Evolutionary conservation across 2,888 invertebrate genomes (phyloP).

Genomic region (Apoda limacodes): DNA sequence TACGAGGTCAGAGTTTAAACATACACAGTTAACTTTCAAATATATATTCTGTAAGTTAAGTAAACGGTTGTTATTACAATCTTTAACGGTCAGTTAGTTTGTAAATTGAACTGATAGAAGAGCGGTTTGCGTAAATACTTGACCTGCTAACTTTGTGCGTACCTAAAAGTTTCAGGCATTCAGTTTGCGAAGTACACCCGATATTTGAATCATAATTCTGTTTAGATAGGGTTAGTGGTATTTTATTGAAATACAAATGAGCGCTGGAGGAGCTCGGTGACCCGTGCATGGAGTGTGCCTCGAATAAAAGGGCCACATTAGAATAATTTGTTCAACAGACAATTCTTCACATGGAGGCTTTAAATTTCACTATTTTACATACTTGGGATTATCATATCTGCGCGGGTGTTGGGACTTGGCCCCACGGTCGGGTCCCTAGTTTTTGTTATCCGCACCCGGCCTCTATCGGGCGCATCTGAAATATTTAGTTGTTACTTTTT

Average conservation of each 20-base stretch:
- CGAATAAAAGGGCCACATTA: slow-evolving; percentile 68
- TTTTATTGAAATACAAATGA: slow-evolving; percentile 69
- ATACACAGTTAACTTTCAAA: no score
- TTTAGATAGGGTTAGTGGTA: slow-evolving; percentile 64
- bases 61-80: no score
- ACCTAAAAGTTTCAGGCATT: neutral
- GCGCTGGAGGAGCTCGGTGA: slow-evolving; percentile 43
- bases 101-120: slow-evolving; percentile 49
- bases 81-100: no score
- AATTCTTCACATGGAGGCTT: slow-evolving; percentile 69
- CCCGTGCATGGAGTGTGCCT: slow-evolving; percentile 51
- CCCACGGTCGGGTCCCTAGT: slow-evolving; percentile 37
- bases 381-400: slow-evolving; percentile 68
- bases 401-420: slow-evolving; percentile 44
- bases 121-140: slow-evolving; percentile 39
- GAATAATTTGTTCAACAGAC: slow-evolving; percentile 66
- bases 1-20: no score
- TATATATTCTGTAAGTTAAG: no score
- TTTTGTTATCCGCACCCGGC: slow-evolving; percentile 63
- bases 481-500: slow-evolving; percentile 70
- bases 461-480: slow-evolving; percentile 62
- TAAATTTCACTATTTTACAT: slow-evolving; percentile 71
- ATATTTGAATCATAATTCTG: slow-evolving; percentile 46
- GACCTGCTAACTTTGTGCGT: slow-evolving; percentile 25
- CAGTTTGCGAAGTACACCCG: slow-evolving; percentile 26